phyloP scores from a whole-genome alignment of 2,888 invertebrate genomes.

The Eurytoma californica region DNA sequence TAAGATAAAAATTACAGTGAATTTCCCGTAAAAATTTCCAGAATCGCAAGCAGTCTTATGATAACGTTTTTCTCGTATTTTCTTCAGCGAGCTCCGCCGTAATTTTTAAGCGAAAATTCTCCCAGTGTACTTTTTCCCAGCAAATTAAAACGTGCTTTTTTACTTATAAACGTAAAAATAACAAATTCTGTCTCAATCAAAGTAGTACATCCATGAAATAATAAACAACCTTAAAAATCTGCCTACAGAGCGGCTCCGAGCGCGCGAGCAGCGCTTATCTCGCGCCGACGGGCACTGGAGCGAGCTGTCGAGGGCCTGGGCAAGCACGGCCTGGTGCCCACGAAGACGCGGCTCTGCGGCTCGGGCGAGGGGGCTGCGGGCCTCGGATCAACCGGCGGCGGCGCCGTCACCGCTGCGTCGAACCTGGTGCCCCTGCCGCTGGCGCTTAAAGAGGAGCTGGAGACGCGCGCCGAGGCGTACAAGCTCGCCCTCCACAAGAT shows the following conservation, averaged over 20 bases:
- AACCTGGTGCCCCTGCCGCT: slow-evolving; percentile 85
- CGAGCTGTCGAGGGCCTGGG: slow-evolving; percentile 91
- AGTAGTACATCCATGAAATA: too few relatives aligned
- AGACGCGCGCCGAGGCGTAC: slow-evolving; percentile 89
- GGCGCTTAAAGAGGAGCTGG: slow-evolving; percentile 89
- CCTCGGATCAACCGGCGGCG: neutral
- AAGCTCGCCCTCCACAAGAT: slow-evolving; percentile 91
- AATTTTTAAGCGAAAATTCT: too few relatives aligned
- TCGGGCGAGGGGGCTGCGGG: neutral
- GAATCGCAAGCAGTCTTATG: too few relatives aligned
- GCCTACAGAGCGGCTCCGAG: slow-evolving; percentile 75
- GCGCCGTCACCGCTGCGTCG: slow-evolving; percentile 61
- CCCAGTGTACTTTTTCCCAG: too few relatives aligned
- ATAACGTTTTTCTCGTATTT: too few relatives aligned
- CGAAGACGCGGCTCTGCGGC: slow-evolving; percentile 49
- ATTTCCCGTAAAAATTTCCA: too few relatives aligned
- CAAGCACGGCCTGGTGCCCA: slow-evolving; percentile 86
- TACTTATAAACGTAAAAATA: too few relatives aligned
- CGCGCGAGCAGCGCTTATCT: slow-evolving; percentile 81
- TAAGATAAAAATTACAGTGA: too few relatives aligned
- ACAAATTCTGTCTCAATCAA: too few relatives aligned
- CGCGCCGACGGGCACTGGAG: slow-evolving; percentile 85
- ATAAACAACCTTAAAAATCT: too few relatives aligned
- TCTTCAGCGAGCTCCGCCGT: too few relatives aligned
- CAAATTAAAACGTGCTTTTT: too few relatives aligned